A percentile compares a stretch with the other conserved stretches of the same genome.
Conservation (phyloP, 2,888 invertebrate genomes). For the Epistrophe grossulariae region DNA sequence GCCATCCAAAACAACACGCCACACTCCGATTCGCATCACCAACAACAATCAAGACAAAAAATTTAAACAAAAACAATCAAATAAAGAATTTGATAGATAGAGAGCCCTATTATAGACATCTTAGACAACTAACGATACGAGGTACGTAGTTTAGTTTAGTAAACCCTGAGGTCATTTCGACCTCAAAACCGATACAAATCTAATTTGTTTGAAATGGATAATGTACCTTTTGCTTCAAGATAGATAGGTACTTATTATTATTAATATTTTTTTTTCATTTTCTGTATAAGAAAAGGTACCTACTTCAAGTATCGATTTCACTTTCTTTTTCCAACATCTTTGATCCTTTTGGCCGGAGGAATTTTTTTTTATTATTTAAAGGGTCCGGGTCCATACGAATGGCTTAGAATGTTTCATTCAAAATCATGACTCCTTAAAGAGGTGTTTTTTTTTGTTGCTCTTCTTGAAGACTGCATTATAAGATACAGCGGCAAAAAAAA, state of each 20-base stretch:
- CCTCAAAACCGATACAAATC: slow-evolving; percentile 47
- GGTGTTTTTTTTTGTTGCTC: neutral
- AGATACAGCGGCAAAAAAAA: neutral
- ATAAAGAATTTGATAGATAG: slow-evolving; percentile 10
- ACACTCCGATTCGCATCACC: slow-evolving; percentile 39
- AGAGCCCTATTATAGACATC: slow-evolving; percentile 2
- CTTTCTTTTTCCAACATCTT: slow-evolving; percentile 66
- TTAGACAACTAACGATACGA: neutral
- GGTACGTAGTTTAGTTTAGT: neutral
- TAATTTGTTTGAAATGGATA: slow-evolving; percentile 11
- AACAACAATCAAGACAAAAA: slow-evolving; percentile 13
- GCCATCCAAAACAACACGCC: slow-evolving; percentile 17
- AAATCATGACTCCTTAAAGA: slow-evolving; percentile 53
- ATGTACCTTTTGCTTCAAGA: slow-evolving; percentile 13
- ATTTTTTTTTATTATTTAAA: slow-evolving; percentile 3
- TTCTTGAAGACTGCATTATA: neutral
- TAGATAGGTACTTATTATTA: slow-evolving; percentile 6
- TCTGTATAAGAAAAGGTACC: slow-evolving; percentile 16
- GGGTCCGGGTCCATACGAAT: neutral
- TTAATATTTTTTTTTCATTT: slow-evolving; percentile 3
- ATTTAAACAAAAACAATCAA: slow-evolving; percentile 10
- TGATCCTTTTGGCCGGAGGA: slow-evolving; percentile 42
- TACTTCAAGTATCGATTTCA: slow-evolving; percentile 68
- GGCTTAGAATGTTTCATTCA: slow-evolving; percentile 61
- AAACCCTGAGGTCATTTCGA: slow-evolving; percentile 41